These are phyloP conservation scores for Campoletis raptor DNA, from an alignment of 2,888 invertebrate species.

Conservation along the genomic window DNA sequence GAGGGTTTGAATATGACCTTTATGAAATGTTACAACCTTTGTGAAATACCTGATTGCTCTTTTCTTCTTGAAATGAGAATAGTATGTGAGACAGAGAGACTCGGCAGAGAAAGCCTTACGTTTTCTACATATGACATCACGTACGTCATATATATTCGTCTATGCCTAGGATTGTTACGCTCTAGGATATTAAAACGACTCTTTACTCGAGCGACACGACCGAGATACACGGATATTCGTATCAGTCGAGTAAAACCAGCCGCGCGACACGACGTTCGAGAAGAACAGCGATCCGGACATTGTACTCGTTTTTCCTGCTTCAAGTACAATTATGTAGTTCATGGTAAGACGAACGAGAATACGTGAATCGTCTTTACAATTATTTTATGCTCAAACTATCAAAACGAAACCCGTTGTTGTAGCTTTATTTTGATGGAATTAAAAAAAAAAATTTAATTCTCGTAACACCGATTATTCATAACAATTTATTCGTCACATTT, in stretches of 20 bases:
- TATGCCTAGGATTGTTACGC: conserved; percentile 55
- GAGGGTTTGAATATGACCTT: conserved; percentile 77
- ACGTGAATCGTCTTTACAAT: not conserved
- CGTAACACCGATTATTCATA: no score
- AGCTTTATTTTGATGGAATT: not conserved
- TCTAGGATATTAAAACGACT: conserved; percentile 60
- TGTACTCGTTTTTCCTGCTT: conserved; percentile 24
- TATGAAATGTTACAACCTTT: conserved; percentile 81
- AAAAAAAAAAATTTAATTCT: not conserved
- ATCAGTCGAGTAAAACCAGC: conserved; percentile 19
- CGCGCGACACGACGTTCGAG: conserved; percentile 36
- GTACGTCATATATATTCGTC: not conserved
- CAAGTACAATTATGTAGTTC: not conserved
- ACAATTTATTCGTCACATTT: no score
- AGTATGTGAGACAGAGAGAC: conserved; percentile 20
- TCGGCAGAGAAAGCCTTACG: conserved; percentile 15
- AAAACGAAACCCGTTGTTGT: not conserved
- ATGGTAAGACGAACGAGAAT: not conserved
- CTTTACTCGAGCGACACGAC: conserved; percentile 25
- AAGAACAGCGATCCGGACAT: conserved; percentile 44
- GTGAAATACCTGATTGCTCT: conserved; percentile 77
- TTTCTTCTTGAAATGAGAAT: conserved; percentile 64
- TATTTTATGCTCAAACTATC: not conserved
- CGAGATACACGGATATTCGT: not conserved
- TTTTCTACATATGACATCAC: conserved; percentile 46